These are phyloP conservation scores for Dryococelus australis DNA, from an alignment of 2,888 invertebrate genomes.

Conservation along the genomic window DNA sequence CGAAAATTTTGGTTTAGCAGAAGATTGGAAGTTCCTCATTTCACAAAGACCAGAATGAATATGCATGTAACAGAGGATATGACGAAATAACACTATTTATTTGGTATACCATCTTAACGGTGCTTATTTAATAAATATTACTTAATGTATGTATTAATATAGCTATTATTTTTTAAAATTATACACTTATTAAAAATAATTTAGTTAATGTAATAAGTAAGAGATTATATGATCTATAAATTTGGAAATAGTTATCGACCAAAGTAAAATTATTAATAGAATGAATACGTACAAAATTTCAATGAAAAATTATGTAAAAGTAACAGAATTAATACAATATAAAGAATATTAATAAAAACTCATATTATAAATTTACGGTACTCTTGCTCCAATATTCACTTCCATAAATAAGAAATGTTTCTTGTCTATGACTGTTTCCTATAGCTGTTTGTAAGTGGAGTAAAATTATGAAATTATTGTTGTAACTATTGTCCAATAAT, in stretches of 20 bases:
- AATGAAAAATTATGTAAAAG: conserved; percentile 5
- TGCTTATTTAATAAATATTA: too few relatives aligned
- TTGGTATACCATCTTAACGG: too few relatives aligned
- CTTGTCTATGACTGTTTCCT: not conserved
- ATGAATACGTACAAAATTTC: conserved; percentile 20
- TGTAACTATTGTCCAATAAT: too few relatives aligned
- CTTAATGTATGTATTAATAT: too few relatives aligned
- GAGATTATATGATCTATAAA: too few relatives aligned
- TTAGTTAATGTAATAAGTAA: too few relatives aligned
- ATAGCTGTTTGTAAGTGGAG: not conserved
- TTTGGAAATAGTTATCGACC: not conserved
- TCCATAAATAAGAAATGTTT: not conserved
- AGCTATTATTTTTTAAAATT: too few relatives aligned
- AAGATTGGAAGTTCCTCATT: not conserved
- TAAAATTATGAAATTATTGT: not conserved
- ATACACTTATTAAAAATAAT: too few relatives aligned
- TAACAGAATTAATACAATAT: not conserved
- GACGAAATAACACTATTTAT: too few relatives aligned
- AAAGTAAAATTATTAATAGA: too few relatives aligned
- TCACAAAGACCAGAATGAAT: not conserved
- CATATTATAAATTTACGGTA: not conserved
- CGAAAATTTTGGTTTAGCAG: too few relatives aligned
- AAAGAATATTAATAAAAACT: not conserved
- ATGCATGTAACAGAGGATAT: not conserved
- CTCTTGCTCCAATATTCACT: not conserved